Evolutionary conservation across 2,113 vertebrate species (phyloP), one percentile per base, ranked within the genome.

Genomic region (Psilopsiagon aurifrons): DNA sequence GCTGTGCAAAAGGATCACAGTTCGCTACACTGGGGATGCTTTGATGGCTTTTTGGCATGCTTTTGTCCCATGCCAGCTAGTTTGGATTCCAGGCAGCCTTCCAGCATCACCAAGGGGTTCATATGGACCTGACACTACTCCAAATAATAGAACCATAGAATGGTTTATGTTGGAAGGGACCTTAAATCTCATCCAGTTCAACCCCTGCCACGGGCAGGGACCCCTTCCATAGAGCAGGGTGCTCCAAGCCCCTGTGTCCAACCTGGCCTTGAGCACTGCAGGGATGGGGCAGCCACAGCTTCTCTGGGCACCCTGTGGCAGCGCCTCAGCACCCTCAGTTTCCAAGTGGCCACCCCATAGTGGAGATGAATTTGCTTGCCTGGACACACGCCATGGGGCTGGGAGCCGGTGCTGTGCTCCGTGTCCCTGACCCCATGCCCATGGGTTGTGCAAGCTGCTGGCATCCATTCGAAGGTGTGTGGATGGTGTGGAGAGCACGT

Each of bases 41-140:
- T 55, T 4, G 2, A 69, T 54, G 33, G 35, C 28, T 69, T 91
- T 77, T 35, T 27, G 55, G 15, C 64, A 55, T 0, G 0, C 29
- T 78, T 90, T 62, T 47, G 11, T 27, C 59, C n/a, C 6, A 0
- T 27, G 25, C 5, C 44, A 35, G 16, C 63, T 13, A 13, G 11
- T 20, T 62, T 33, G 11, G 9, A 39, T 29, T 51, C 22, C 87
- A 83, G 54, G 44, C 17, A 28, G 29, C 28, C 5, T 25, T 37
- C 35, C 54, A 47, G 52, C 83, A n/a, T 25, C 0, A 0, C 54
- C 2, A 0, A 69, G 41, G 23, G 20, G 35, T 20, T 85, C 11
- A 1, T 18, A 11, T 2, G 9, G 54, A 80, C 47, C 41, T 22
- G 41, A 1, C 18, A 6, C 8, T 23, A 9, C 24, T 68, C 52